Conservation (phyloP, 2,797 vertebrate genomes). For the Anguilla marmorata region DNA sequence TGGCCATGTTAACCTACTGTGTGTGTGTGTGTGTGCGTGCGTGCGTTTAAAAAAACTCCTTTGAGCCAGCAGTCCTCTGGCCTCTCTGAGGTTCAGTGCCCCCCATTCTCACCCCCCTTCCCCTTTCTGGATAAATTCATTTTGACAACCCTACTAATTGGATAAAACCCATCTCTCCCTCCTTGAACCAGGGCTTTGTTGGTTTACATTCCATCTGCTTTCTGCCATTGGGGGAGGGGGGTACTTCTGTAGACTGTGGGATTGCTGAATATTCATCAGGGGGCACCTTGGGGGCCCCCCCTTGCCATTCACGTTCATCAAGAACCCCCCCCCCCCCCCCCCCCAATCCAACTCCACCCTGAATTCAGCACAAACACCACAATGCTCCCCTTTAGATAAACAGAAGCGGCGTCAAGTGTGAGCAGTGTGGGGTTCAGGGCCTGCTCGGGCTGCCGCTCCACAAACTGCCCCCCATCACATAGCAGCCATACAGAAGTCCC, state of each 20-base stretch:
- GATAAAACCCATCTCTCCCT: slow-evolving; percentile 83
- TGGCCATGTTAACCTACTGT: slow-evolving; percentile 27
- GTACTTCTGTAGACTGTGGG: slow-evolving; percentile 64
- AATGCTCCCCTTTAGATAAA: slow-evolving; percentile 91
- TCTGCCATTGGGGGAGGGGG: slow-evolving; percentile 64
- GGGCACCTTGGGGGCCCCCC: slow-evolving; percentile 39
- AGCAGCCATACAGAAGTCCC: slow-evolving; percentile 94
- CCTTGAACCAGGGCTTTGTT: slow-evolving; percentile 76
- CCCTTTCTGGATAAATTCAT: slow-evolving; percentile 89
- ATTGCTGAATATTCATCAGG: slow-evolving; percentile 92
- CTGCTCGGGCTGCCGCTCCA: slow-evolving; percentile 78
- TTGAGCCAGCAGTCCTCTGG: slow-evolving; percentile 66
- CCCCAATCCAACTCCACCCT: slow-evolving; percentile 39
- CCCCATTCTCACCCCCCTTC: slow-evolving; percentile 26
- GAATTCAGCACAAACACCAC: slow-evolving; percentile 74
- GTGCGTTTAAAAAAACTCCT: slow-evolving; percentile 63
- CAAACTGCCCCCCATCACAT: slow-evolving; percentile 84
- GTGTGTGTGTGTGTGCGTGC: slow-evolving; percentile 8
- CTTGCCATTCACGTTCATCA: slow-evolving; percentile 52
- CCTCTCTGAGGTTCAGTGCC: slow-evolving; percentile 69
- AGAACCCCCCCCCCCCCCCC: slow-evolving; percentile 45
- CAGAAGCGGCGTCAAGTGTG: slow-evolving; percentile 99
- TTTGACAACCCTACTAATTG: slow-evolving; percentile 99
- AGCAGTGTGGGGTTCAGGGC: slow-evolving; percentile 88
- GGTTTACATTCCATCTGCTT: slow-evolving; percentile 85